Percentiles rank a stretch among this genome's conserved stretches.
Evolutionary conservation across 1,140 invertebrate species (phyloP).

Genomic region (Solenopsis invicta): DNA sequence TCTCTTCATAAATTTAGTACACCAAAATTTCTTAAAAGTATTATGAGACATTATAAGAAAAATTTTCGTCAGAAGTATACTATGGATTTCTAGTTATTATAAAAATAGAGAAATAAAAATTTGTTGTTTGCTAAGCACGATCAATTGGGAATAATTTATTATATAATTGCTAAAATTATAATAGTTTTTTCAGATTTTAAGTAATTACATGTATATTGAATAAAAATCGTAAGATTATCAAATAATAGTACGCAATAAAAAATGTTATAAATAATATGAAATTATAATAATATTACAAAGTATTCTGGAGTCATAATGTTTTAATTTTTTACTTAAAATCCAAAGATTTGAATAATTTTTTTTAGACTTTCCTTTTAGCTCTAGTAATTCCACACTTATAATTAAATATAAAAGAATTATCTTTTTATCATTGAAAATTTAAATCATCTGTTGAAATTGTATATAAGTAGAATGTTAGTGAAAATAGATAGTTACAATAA

Average conservation of each 20-base stretch:
- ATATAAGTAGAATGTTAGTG: neutral
- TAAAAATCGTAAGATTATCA: conserved; percentile 20
- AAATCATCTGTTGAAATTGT: neutral
- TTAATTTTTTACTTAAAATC: neutral
- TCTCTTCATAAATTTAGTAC: no score
- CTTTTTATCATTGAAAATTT: neutral
- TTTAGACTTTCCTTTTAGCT: neutral
- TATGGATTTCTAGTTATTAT: conserved; percentile 44
- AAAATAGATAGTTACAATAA: neutral
- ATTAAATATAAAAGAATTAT: neutral
- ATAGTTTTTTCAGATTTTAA: neutral
- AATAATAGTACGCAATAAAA: neutral
- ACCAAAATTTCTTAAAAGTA: no score
- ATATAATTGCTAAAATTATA: neutral
- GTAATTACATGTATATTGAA: neutral
- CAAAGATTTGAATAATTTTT: neutral
- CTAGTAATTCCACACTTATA: neutral
- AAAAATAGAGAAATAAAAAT: no score
- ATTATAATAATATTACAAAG: no score
- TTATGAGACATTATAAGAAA: no score
- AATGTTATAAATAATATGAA: neutral
- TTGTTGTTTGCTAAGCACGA: neutral
- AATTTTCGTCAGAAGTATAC: neutral
- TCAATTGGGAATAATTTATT: neutral
- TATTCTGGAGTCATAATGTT: neutral